phyloP scores from a whole-genome alignment of 2,797 vertebrate genomes.

The Oophaga sylvatica region DNA sequence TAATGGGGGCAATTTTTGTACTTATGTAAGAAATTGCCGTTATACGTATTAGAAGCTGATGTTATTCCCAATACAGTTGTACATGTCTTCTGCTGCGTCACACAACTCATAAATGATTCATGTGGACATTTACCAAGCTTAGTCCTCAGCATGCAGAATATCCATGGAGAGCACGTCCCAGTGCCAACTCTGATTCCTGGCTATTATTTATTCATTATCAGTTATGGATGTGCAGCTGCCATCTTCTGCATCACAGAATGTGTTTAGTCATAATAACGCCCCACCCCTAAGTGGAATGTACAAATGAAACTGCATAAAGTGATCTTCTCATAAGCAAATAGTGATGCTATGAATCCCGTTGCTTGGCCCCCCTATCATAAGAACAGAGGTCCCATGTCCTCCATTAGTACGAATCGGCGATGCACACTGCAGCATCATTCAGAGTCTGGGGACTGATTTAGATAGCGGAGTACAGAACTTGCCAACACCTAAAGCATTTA shows the following conservation, averaged over 20 bases:
- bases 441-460: too few relatives aligned
- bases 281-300: background rate
- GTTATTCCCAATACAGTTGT: too few relatives aligned
- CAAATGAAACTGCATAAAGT: background rate
- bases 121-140: background rate
- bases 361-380: too few relatives aligned
- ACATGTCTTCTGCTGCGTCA: background rate
- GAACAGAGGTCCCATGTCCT: too few relatives aligned
- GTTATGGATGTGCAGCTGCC: background rate
- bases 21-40: too few relatives aligned
- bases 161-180: background rate
- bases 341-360: too few relatives aligned
- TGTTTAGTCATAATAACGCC: background rate
- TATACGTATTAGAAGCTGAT: background rate
- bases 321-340: background rate
- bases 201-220: background rate
- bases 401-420: too few relatives aligned
- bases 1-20: background rate
- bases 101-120: slow-evolving; percentile 14
- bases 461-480: too few relatives aligned
- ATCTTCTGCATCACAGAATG: background rate
- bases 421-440: too few relatives aligned
- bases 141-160: background rate
- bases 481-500: too few relatives aligned
- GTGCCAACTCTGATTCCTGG: background rate